These are phyloP conservation scores for Austrofundulus limnaeus DNA, from an alignment of 2,113 vertebrate genomes.

Conservation along the genomic window DNA sequence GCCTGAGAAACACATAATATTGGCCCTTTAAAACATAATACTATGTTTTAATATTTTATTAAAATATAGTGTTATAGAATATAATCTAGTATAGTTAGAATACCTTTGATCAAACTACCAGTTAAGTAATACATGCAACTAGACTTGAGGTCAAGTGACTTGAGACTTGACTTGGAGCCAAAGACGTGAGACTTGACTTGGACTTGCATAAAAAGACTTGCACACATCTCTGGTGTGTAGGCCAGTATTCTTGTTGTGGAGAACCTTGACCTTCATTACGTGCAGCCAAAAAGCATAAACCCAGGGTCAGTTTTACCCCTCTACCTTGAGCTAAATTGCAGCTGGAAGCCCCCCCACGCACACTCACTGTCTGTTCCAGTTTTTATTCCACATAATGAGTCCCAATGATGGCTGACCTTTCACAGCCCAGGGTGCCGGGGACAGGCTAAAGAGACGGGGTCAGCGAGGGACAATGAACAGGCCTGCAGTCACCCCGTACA, in stretches of 20 bases:
- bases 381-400: conserved; percentile 69
- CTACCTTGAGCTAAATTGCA: conserved; percentile 23
- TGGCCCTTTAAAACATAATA: too few species aligned
- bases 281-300: conserved; percentile 21
- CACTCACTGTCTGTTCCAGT: conserved; percentile 50
- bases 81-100: too few species aligned
- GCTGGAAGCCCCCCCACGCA: conserved; percentile 26
- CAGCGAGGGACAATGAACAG: conserved; percentile 11
- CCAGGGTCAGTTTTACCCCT: conserved; percentile 29
- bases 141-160: too few species aligned
- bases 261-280: conserved; percentile 31
- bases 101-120: too few species aligned
- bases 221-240: neutral
- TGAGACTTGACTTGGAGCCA: too few species aligned
- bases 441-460: conserved; percentile 24
- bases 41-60: too few species aligned
- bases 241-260: neutral
- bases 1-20: too few species aligned
- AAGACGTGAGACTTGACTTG: too few species aligned
- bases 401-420: conserved; percentile 77
- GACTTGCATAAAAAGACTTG: too few species aligned
- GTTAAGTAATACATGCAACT: too few species aligned
- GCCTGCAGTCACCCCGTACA: conserved; percentile 48
- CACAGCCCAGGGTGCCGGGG: conserved; percentile 41
- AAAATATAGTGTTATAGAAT: too few species aligned